phyloP scores from a whole-genome alignment of 1,140 invertebrate genomes.

The Venturia canescens region DNA sequence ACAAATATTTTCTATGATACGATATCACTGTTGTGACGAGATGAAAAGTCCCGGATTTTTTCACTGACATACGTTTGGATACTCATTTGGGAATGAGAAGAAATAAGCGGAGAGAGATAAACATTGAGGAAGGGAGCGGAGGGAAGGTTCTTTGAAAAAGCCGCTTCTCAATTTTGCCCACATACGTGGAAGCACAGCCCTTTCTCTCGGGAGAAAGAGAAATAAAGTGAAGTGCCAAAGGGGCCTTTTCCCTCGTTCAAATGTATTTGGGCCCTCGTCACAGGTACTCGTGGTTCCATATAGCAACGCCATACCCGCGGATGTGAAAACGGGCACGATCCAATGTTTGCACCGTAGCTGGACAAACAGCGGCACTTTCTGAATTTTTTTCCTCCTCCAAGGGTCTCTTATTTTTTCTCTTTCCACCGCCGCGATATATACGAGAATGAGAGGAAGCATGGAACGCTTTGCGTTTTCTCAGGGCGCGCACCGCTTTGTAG shows the following conservation, averaged over 20 bases:
- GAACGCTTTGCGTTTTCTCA: not conserved
- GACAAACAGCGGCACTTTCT: conserved; percentile 71
- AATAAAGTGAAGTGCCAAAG: conserved; percentile 25
- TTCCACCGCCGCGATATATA: conserved; percentile 33
- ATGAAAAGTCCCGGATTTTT: no score
- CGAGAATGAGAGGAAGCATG: conserved; percentile 25
- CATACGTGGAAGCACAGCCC: not conserved
- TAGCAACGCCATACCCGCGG: conserved; percentile 8
- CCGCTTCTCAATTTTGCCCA: conserved; percentile 20
- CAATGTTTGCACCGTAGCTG: conserved; percentile 67
- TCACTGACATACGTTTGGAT: not conserved
- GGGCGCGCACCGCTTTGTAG: not conserved
- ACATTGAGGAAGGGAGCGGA: not conserved
- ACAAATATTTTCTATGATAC: no score
- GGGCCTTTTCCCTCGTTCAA: not conserved
- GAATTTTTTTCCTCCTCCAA: conserved; percentile 58
- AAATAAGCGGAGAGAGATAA: not conserved
- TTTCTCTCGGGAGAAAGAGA: not conserved
- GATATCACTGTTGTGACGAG: no score
- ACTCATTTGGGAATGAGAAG: not conserved
- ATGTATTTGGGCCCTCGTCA: conserved; percentile 14
- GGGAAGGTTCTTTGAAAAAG: conserved; percentile 18
- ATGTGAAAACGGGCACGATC: conserved; percentile 61
- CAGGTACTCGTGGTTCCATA: conserved; percentile 26
- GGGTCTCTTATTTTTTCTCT: conserved; percentile 48